Base-by-base conservation (phyloP, 2,888 invertebrate genomes). In the Pachymerium ferrugineum region DNA sequence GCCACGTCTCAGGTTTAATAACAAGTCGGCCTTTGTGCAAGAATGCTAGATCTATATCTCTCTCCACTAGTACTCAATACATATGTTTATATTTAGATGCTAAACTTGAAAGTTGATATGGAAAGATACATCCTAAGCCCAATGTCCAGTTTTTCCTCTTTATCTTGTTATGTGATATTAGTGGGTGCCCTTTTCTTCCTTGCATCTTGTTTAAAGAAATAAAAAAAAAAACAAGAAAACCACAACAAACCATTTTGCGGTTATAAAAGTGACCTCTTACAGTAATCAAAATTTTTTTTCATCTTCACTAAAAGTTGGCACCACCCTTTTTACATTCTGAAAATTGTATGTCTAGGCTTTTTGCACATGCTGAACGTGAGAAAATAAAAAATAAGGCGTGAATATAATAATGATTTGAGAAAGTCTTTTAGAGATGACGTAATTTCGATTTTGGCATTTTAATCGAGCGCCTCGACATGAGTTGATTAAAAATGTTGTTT, bases 391-490 rank as follows among this genome's bases (percentile, higher is more conserved):
- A 28, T 25, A 62, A 62, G 62, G 62, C n/a, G n/a, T n/a, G 28
- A 62, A 28, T 28, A 62, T 22, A 28, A 62, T 28, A 62, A 28
- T 10, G 62, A 1, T 62, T 62, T 10, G 62, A 62, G 28, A 28
- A 25, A 62, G 14, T 38, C 14, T 38, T 38, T 38, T 16, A 10
- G 14, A 16, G 16, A 12, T 62, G 28, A 10, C 28, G 62, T 62
- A 62, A 25, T 62, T n/a, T n/a, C n/a, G 28, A 62, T 62, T 62
- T 62, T 62, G 62, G 62, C n/a, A 28, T 62, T 62, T 62, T 62
- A 62, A 62, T 62, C 62, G n/a, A 62, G n/a, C n/a, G n/a, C 8
- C 28, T 22, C 62, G n/a, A 62, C 62, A 3, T 3, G 62, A 62
- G 62, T 62, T 25, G 62, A 62, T 62, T 62, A 62, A n/a, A n/a